Percentiles rank a stretch among this genome's conserved stretches.
These are phyloP conservation scores for Galerucella nymphaeae DNA, from an alignment of 2,888 invertebrate species.

Conservation along the genomic window DNA sequence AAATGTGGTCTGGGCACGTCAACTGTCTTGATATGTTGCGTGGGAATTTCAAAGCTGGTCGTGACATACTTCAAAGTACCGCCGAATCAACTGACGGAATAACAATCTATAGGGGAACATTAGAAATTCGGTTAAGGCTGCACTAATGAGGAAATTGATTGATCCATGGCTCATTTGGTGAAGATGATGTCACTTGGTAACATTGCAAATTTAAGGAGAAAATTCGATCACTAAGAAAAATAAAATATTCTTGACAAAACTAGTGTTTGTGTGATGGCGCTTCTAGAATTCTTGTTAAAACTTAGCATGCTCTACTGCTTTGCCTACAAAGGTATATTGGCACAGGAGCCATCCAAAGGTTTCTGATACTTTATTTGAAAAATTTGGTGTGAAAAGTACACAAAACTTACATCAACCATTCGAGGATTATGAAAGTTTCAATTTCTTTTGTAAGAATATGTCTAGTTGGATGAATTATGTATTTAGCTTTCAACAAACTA, in stretches of 20 bases:
- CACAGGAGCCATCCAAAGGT: too few relatives aligned
- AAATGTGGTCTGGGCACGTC: constrained; percentile 60
- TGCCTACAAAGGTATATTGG: too few relatives aligned
- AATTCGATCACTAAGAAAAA: too few relatives aligned
- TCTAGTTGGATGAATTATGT: not conserved
- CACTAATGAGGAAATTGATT: not conserved
- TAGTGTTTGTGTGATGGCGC: too few relatives aligned
- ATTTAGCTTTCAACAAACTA: not conserved
- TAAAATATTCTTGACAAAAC: too few relatives aligned
- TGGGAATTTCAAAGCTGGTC: constrained; percentile 53
- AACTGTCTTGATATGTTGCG: constrained; percentile 57
- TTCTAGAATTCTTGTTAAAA: too few relatives aligned
- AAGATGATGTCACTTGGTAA: not conserved
- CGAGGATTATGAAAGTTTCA: too few relatives aligned
- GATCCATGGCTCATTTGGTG: not conserved
- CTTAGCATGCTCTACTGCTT: too few relatives aligned
- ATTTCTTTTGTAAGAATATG: not conserved
- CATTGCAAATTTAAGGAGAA: not conserved
- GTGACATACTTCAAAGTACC: constrained; percentile 46
- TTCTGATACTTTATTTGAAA: too few relatives aligned
- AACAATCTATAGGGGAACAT: not conserved
- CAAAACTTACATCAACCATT: too few relatives aligned
- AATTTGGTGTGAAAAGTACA: too few relatives aligned
- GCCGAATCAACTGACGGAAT: constrained; percentile 9
- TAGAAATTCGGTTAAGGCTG: constrained; percentile 9